Evolutionary conservation across 2,113 vertebrate genomes (phyloP).

Genomic region (Eurystomus gularis): DNA sequence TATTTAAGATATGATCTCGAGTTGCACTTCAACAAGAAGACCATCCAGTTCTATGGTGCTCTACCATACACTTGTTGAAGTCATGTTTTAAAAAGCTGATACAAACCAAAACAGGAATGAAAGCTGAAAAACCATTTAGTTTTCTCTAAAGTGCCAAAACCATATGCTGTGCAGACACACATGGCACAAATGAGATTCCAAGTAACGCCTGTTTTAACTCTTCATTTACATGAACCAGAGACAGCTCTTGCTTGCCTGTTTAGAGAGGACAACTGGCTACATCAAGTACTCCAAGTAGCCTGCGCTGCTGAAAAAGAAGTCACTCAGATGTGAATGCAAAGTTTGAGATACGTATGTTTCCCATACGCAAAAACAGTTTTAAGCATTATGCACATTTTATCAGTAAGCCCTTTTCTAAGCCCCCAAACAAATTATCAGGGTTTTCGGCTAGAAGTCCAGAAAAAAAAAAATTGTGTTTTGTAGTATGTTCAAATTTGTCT

Average conservation of each 20-base stretch:
- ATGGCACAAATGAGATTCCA: background rate
- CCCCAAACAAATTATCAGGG: background rate
- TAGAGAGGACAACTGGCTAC: background rate
- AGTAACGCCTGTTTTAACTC: background rate
- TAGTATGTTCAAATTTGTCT: background rate
- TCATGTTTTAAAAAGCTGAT: background rate
- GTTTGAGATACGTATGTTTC: background rate
- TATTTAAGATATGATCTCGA: background rate
- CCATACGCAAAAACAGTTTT: background rate
- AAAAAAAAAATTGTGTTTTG: background rate
- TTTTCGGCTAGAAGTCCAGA: background rate
- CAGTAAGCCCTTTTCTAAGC: background rate
- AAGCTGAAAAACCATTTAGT: background rate
- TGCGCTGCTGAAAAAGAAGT: background rate
- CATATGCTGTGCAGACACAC: background rate
- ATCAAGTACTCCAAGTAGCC: background rate
- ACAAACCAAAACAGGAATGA: background rate
- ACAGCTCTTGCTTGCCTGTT: background rate
- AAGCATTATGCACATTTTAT: background rate
- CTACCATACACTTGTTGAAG: background rate
- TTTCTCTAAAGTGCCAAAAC: background rate
- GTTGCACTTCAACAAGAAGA: background rate
- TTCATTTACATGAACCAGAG: background rate
- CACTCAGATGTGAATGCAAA: background rate
- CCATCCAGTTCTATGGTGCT: background rate